phyloP scores from a whole-genome alignment of 2,797 vertebrate genomes.

The Leptatherina wallacei region DNA sequence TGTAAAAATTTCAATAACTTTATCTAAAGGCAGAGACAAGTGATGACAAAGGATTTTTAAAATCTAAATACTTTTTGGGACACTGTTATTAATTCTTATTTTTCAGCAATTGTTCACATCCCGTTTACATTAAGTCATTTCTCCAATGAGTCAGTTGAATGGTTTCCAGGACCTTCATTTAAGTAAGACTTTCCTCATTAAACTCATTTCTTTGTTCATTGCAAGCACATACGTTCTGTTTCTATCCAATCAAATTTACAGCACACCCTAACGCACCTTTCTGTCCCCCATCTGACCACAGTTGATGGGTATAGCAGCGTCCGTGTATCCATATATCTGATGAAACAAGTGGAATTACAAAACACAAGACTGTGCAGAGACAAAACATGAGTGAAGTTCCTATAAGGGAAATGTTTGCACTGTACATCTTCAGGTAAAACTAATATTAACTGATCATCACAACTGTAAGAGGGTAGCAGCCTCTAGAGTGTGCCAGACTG shows the following conservation, averaged over 20 bases:
- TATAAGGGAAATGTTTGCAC: background rate
- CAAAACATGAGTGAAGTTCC: background rate
- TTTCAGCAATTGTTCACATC: background rate
- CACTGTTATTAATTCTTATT: background rate
- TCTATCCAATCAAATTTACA: background rate
- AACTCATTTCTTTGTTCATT: background rate
- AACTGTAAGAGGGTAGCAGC: conserved; percentile 46
- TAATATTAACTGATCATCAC: conserved; percentile 10
- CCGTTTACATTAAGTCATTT: background rate
- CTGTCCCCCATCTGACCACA: background rate
- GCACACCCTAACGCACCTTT: background rate
- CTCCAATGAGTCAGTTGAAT: background rate
- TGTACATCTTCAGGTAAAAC: background rate
- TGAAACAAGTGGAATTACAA: background rate
- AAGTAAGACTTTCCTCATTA: background rate
- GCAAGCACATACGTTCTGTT: background rate
- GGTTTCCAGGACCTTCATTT: background rate
- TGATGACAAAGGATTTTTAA: background rate
- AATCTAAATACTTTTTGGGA: background rate
- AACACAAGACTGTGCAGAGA: background rate
- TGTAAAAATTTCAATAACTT: conserved; percentile 28
- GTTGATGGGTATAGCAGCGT: background rate
- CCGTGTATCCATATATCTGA: background rate
- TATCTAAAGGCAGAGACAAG: conserved; percentile 22
- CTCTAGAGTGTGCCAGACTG: conserved; percentile 47